These are phyloP conservation scores for Parasteatoda tepidariorum DNA, from an alignment of 1,140 invertebrate genomes.

Conservation along the genomic window DNA sequence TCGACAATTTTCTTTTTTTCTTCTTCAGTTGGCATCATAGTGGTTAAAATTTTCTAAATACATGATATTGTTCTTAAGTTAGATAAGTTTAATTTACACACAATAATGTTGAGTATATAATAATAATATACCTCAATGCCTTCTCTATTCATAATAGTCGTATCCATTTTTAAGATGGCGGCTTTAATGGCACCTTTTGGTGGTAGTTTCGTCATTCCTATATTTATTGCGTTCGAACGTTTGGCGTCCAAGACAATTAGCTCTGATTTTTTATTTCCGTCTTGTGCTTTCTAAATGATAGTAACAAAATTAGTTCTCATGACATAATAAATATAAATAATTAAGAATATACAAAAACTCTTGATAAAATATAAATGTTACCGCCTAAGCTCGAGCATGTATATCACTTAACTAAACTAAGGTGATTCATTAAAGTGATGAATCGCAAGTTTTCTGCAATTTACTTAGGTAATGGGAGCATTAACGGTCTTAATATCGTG, in stretches of 20 bases:
- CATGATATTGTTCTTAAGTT: too few relatives aligned
- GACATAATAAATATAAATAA: background rate
- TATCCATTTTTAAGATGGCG: slow-evolving; percentile 99
- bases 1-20: slow-evolving; percentile 96
- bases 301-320: background rate
- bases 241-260: slow-evolving; percentile 97
- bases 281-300: slow-evolving; percentile 72
- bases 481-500: too few relatives aligned
- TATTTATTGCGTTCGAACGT: slow-evolving; percentile 98
- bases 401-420: too few relatives aligned
- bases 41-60: slow-evolving; percentile 86
- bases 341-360: too few relatives aligned
- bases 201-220: slow-evolving; percentile 98
- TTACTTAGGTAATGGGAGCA: too few relatives aligned
- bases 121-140: slow-evolving; percentile 84
- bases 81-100: background rate
- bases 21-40: slow-evolving; percentile 97
- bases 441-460: too few relatives aligned
- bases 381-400: too few relatives aligned
- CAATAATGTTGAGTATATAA: background rate
- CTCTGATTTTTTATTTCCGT: slow-evolving; percentile 88
- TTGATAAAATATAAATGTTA: too few relatives aligned
- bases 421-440: too few relatives aligned
- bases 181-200: slow-evolving; percentile 95
- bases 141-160: slow-evolving; percentile 97